Conservation (phyloP, 2,888 invertebrate species). For the Suillia variegata region DNA sequence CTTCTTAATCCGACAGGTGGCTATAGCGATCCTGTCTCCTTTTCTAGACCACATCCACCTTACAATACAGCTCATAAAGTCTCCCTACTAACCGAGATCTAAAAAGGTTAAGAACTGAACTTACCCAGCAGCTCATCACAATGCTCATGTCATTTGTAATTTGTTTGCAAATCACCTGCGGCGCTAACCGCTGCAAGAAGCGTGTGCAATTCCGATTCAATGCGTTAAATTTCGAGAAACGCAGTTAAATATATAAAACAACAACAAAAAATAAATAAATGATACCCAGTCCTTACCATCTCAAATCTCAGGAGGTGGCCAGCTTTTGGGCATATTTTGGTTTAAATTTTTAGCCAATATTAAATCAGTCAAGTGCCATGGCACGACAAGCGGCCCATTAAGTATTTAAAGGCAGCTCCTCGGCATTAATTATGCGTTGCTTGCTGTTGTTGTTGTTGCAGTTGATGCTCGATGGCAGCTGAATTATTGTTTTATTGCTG, state of each 20-base stretch:
- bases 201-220: background rate
- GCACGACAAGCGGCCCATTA: conserved; percentile 27
- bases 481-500: background rate
- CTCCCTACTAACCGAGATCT: too few relatives aligned
- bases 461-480: background rate
- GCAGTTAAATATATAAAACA: too few relatives aligned
- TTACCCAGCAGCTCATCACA: background rate
- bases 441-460: background rate
- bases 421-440: background rate
- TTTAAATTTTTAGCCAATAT: conserved; percentile 27
- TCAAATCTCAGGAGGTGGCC: background rate
- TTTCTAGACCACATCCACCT: too few relatives aligned
- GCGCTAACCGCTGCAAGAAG: conserved; percentile 15
- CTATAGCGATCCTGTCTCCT: too few relatives aligned
- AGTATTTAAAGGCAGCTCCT: background rate
- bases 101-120: too few relatives aligned
- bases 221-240: too few relatives aligned
- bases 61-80: too few relatives aligned
- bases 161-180: conserved; percentile 36
- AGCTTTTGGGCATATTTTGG: background rate
- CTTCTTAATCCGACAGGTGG: too few relatives aligned
- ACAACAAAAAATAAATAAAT: too few relatives aligned
- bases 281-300: too few relatives aligned
- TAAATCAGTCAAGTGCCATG: conserved; percentile 38
- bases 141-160: conserved; percentile 31